Base-by-base conservation (phyloP, 2,797 vertebrate genomes). In the Artibeus lituratus region DNA sequence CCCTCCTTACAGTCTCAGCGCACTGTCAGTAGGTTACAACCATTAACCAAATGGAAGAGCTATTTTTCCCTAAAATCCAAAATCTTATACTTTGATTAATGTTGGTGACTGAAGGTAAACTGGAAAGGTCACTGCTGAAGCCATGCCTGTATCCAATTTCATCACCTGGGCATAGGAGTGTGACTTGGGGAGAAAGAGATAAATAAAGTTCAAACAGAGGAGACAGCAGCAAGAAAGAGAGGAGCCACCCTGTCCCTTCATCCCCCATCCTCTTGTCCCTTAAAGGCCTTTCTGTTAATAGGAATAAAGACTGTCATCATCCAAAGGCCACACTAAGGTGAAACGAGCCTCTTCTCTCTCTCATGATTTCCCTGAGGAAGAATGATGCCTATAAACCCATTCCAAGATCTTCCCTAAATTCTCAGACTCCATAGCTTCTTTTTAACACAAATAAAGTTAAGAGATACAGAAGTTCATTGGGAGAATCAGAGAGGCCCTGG, bases 211-310 rank as follows among this genome's bases (percentile, higher is more conserved):
- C 15, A 18, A 16, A 4, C 32, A 74, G 15, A 26, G 7, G 3
- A 10, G 15, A n/a, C 2, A n/a, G 6, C 2, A 11, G 5, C 4
- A 10, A 19, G 8, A 26, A 32, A 69, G 22, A 77, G 29, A 16
- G 24, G 9, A 35, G 44, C 7, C 32, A 3, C 15, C 2, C 35
- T 42, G 21, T 42, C 24, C 32, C 55, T 18, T 12, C 35, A 24
- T 3, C 0, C 10, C 29, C 7, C 15, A 1, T 3, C 2, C 7
- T 26, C 1, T 24, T 10, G 14, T 2, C 24, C 26, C 35, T 39
- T 24, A 39, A 39, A 78, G 49, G 15, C 18, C n/a, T 73, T 35
- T 65, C 26, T 32, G 4, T 39, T 32, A 22, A 44, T 2, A 26
- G 35, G n/a, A 32, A 49, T 10, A 29, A 2, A 57, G 15, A 47